These are phyloP conservation scores for Drosophila emarginata DNA, from an alignment of 2,888 invertebrate genomes.

Conservation along the genomic window DNA sequence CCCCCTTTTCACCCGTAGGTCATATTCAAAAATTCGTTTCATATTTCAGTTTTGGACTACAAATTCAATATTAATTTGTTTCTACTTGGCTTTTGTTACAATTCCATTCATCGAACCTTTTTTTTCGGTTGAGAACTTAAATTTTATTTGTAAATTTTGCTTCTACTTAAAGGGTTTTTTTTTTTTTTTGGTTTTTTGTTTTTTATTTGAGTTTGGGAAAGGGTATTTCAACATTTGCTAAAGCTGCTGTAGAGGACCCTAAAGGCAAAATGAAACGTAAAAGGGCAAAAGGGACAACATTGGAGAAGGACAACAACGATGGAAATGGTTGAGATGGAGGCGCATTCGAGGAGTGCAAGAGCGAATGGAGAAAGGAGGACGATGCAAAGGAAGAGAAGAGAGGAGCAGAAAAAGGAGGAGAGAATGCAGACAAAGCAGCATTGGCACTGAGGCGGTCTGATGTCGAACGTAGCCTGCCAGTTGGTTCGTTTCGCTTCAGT, in stretches of 20 bases:
- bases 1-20: not conserved
- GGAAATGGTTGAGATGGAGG: conserved; percentile 10
- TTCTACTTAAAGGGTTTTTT: not conserved
- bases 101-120: not conserved
- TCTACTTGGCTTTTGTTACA: not conserved
- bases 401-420: not conserved
- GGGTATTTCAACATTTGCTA: conserved; percentile 37
- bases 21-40: not conserved
- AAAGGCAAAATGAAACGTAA: conserved; percentile 55
- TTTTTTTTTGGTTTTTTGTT: no score
- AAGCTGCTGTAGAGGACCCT: conserved; percentile 28
- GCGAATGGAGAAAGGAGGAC: conserved; percentile 7
- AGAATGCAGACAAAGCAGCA: conserved; percentile 47
- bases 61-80: not conserved
- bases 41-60: not conserved
- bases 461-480: conserved; percentile 60
- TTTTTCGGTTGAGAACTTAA: not conserved
- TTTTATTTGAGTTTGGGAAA: conserved; percentile 15
- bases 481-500: conserved; percentile 35
- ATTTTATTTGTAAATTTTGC: not conserved
- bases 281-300: conserved; percentile 53
- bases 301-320: conserved; percentile 31
- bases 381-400: conserved; percentile 24
- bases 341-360: conserved; percentile 5
- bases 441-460: conserved; percentile 46